phyloP scores from a whole-genome alignment of 2,888 invertebrate species.

The Syritta pipiens region DNA sequence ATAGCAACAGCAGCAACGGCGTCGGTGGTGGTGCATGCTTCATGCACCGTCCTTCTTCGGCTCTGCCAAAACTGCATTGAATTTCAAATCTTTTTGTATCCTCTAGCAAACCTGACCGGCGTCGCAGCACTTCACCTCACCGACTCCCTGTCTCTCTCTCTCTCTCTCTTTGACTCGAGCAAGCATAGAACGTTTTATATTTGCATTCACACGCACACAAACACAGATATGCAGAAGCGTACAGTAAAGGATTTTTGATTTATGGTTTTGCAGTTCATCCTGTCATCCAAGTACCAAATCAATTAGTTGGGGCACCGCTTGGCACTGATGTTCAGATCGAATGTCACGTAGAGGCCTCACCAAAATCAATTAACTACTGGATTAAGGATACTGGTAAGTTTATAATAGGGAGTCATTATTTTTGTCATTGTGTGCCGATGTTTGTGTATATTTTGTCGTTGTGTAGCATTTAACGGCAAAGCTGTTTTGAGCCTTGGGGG shows the following conservation, averaged over 20 bases:
- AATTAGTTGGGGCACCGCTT: slow-evolving; percentile 92
- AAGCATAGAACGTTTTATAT: slow-evolving; percentile 28
- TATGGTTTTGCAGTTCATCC: slow-evolving; percentile 86
- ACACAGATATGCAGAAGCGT: slow-evolving; percentile 11
- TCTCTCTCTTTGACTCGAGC: slow-evolving; percentile 1
- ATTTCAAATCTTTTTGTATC: slow-evolving; percentile 61
- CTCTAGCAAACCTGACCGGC: slow-evolving; percentile 14
- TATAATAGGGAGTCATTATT: slow-evolving; percentile 67
- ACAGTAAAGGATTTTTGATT: slow-evolving; percentile 65
- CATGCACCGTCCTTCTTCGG: slow-evolving; percentile 25
- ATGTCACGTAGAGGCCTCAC: slow-evolving; percentile 94
- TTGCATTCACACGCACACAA: slow-evolving; percentile 32
- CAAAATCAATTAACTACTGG: slow-evolving; percentile 95
- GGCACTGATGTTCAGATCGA: slow-evolving; percentile 92
- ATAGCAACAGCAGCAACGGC: background rate
- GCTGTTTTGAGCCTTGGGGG: too few species aligned
- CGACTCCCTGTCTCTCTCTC: slow-evolving; percentile 9
- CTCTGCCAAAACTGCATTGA: slow-evolving; percentile 65
- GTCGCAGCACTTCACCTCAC: too few species aligned
- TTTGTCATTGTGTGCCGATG: slow-evolving; percentile 59
- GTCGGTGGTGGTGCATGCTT: too few species aligned
- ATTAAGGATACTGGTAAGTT: slow-evolving; percentile 89
- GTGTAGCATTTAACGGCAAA: slow-evolving; percentile 53
- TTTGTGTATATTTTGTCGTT: slow-evolving; percentile 44
- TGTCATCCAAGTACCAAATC: slow-evolving; percentile 94